Percentiles rank a stretch among this genome's conserved stretches.
Conservation (phyloP, 2,888 invertebrate species). For the Heliconius ethilla region DNA sequence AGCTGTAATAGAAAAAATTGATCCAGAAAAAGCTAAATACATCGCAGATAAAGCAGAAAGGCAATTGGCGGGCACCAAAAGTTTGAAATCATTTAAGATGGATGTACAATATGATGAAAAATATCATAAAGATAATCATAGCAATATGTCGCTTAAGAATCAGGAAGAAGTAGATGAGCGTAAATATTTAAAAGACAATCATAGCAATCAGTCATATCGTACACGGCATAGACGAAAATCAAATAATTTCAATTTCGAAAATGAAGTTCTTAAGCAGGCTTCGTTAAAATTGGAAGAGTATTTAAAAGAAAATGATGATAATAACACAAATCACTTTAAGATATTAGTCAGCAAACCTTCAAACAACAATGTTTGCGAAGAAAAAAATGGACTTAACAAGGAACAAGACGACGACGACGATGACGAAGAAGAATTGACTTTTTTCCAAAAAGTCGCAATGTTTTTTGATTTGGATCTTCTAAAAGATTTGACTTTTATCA, state of each 20-base stretch:
- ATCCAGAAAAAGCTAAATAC: constrained; percentile 67
- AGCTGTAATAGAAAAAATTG: constrained; percentile 68
- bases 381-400: constrained; percentile 50
- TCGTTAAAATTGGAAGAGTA: constrained; percentile 80
- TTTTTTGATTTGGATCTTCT: constrained; percentile 88
- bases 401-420: constrained; percentile 54
- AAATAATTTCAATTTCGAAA: constrained; percentile 83
- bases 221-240: constrained; percentile 70
- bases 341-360: constrained; percentile 59
- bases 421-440: constrained; percentile 64
- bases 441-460: constrained; percentile 80
- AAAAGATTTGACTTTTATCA: constrained; percentile 86
- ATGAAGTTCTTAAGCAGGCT: constrained; percentile 81
- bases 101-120: constrained; percentile 71
- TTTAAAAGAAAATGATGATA: constrained; percentile 67
- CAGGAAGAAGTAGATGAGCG: constrained; percentile 71
- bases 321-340: constrained; percentile 60
- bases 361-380: constrained; percentile 63
- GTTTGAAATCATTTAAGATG: constrained; percentile 71
- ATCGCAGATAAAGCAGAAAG: constrained; percentile 71
- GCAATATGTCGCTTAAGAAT: constrained; percentile 68
- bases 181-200: constrained; percentile 74
- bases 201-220: constrained; percentile 71
- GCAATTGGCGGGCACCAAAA: constrained; percentile 66
- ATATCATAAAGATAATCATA: constrained; percentile 70